Evolutionary conservation across 2,888 invertebrate species (phyloP).

Genomic region (Spialia ferax): DNA sequence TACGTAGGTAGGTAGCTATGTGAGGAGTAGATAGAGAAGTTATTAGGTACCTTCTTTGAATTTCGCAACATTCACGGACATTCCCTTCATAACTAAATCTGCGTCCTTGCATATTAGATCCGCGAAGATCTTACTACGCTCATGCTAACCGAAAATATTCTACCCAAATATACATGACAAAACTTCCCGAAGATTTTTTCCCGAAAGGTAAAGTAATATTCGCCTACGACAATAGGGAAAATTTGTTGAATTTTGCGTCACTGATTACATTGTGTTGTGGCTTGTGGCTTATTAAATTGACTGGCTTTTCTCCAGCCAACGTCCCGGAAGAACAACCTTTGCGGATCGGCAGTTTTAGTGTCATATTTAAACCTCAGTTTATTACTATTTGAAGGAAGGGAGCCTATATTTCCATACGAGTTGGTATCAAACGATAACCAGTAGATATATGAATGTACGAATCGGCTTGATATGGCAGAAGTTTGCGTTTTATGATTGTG

Average conservation of each 20-base stretch:
- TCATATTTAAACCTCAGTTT: neutral
- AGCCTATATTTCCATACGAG: too few species aligned
- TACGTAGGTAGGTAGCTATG: too few species aligned
- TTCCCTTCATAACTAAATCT: slow-evolving; percentile 24
- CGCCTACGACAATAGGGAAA: slow-evolving; percentile 26
- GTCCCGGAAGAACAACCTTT: slow-evolving; percentile 22
- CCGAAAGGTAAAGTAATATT: slow-evolving; percentile 21
- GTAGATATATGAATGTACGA: too few species aligned
- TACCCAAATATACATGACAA: slow-evolving; percentile 45
- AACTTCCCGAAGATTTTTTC: slow-evolving; percentile 33
- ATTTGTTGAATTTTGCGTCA: slow-evolving; percentile 28
- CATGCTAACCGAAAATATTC: slow-evolving; percentile 23
- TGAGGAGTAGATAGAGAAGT: too few species aligned
- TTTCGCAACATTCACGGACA: slow-evolving; percentile 18
- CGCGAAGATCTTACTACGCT: slow-evolving; percentile 7
- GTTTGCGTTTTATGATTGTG: too few species aligned
- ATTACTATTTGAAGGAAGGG: too few species aligned
- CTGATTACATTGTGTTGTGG: slow-evolving; percentile 30
- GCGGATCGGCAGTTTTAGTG: neutral
- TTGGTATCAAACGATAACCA: too few species aligned
- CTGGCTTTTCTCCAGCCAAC: slow-evolving; percentile 3
- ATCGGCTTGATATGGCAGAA: too few species aligned
- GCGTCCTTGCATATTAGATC: slow-evolving; percentile 26
- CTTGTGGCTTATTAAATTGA: slow-evolving; percentile 23
- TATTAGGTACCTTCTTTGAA: slow-evolving; percentile 7